Evolutionary conservation across 2,797 vertebrate species (phyloP).

Genomic region (Microctenopoma lineatum): DNA sequence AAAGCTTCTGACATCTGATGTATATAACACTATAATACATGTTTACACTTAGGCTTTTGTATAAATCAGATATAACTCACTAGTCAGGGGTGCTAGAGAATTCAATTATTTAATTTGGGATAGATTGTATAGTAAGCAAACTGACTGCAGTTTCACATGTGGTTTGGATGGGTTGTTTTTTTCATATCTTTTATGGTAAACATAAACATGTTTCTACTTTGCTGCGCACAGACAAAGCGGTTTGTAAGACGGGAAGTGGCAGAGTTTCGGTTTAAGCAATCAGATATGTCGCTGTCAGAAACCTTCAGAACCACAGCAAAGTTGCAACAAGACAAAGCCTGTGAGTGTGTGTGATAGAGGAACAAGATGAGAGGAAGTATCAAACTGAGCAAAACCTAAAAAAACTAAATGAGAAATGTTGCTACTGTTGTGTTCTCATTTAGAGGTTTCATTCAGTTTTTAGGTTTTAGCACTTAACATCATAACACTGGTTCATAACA

Average conservation of each 20-base stretch:
- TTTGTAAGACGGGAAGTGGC: slow-evolving; percentile 57
- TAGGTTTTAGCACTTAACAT: neutral
- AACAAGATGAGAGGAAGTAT: slow-evolving; percentile 39
- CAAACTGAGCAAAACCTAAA: slow-evolving; percentile 24
- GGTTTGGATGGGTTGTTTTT: neutral
- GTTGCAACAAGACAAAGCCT: slow-evolving; percentile 47
- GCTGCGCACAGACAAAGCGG: slow-evolving; percentile 11
- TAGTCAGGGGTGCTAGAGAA: neutral
- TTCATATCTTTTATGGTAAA: slow-evolving; percentile 6
- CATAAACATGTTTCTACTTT: slow-evolving; percentile 1
- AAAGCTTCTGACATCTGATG: neutral
- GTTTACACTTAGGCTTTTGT: neutral
- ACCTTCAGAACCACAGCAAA: slow-evolving; percentile 62
- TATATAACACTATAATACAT: neutral
- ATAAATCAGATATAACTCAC: neutral
- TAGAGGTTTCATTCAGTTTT: neutral
- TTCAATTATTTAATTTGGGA: too few species aligned
- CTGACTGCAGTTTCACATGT: neutral
- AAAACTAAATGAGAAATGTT: slow-evolving; percentile 3
- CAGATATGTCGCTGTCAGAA: slow-evolving; percentile 57
- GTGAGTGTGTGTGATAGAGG: slow-evolving; percentile 7
- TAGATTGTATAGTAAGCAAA: neutral
- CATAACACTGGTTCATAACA: too few species aligned
- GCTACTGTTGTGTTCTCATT: neutral
- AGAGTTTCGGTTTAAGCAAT: slow-evolving; percentile 65